Evolutionary conservation across 2,888 invertebrate genomes (phyloP), one percentile per base, ranked within the genome.

Genomic region (Malthinus flaveolus): DNA sequence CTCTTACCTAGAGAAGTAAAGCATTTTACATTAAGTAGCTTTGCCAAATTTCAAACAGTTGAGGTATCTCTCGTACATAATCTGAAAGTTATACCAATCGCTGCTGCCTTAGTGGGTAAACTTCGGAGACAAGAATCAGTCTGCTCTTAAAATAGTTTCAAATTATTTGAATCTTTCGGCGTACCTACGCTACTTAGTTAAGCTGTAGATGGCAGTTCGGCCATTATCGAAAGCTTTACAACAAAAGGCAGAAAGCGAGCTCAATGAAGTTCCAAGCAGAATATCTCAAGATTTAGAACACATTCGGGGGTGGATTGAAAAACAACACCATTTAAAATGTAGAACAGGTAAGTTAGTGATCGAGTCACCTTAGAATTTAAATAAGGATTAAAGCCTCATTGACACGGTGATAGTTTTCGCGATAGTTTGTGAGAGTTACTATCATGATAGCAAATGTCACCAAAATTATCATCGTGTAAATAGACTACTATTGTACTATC

Each of bases 221-320:
- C n/a, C 15, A 13, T 42, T 42, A 23, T 42, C 79, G 1, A 75
- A 80, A 35, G 83, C 81, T 50, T 73, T 85, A 57, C 80, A 80
- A 49, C 74, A 75, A 61, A 79, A 79, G 63, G 85, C 85, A 1
- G 73, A 74, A 39, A 61, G 71, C 10, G 84, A 85, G 71, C 69
- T 86, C 35, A 80, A 81, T 56, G 86, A 86, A 72, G 49, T 10
- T 15, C 81, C 83, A 0, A 77, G 75, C 6, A 72, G 79, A 35
- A 69, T 83, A 33, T 69, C 71, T 1, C 77, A 78, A 51, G 83
- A 84, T 68, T 72, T 86, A 35, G 75, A 80, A 51, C 77, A 80
- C 65, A 75, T 85, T 12, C 82, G 81, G 66, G 80, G 82, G 31
- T 86, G 86, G 85, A 68, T 85, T n/a, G 73, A 76, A 1, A 83